Evolutionary conservation across 2,888 invertebrate genomes (phyloP), one percentile per base, ranked within the genome.

Genomic region (Calephelis perditalis): DNA sequence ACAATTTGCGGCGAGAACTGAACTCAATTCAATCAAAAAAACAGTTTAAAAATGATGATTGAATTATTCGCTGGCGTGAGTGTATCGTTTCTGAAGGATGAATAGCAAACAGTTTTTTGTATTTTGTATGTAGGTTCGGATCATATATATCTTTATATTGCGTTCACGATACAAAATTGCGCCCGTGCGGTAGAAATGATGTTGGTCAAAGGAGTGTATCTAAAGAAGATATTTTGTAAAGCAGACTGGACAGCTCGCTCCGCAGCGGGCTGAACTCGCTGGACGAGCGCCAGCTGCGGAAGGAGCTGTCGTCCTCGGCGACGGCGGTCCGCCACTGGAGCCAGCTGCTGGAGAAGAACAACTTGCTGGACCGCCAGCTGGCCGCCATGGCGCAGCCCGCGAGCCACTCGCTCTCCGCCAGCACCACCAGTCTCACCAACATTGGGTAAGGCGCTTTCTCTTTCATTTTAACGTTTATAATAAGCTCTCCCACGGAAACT

Each of bases 181-280:
- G 26, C 26, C 26, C 26, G 3, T 26, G 26, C 26, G 2, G 26
- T 26, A 26, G 26, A 26, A 1, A 26, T 26, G 3, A 26, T 26
- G 26, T 26, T 26, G 3, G 26, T 26, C 26, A 26, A 26, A 26
- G 26, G 26, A 3, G 26, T 4, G 26, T 26, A 4, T 26, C 26
- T 26, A 26, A 26, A 56, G 12, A 56, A 56, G 12, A 10, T 5
- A 3, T 3, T 3, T 8, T 6, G 40, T 40, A 1, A 15, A 49
- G 7, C 68, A 89, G 90, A 71, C 70, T 90, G 78, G 90, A 90
- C 72, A 89, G 89, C 66, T 91, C 91, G 4, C 78, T 91, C 1
- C 85, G 90, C 57, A 91, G 91, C 67, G 91, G 91, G 54, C 76
- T 91, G 47, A 91, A 90, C 72, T 90, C 91, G 0, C 68, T 91